Percentiles rank a stretch among this genome's conserved stretches.
Conservation (phyloP, 1,140 invertebrate species). For the Anastrepha obliqua region DNA sequence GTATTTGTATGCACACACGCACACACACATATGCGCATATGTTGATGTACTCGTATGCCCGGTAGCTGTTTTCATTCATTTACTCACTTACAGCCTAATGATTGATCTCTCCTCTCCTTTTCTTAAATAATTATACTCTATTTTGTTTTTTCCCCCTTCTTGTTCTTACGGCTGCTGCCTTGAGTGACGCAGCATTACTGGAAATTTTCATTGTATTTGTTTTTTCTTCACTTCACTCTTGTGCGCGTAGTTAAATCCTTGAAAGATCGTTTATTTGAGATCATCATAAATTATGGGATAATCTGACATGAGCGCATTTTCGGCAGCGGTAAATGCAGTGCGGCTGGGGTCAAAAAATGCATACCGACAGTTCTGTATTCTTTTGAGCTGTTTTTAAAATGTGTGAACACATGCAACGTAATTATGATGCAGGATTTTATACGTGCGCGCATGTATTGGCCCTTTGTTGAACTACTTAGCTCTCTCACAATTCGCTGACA, state of each 20-base stretch:
- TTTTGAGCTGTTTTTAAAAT: constrained; percentile 4
- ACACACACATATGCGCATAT: too few relatives aligned
- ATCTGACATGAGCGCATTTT: constrained; percentile 48
- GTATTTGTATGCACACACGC: too few relatives aligned
- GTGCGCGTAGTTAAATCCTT: not conserved
- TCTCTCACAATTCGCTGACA: not conserved
- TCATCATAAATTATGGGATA: constrained; percentile 54
- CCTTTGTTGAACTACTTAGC: not conserved
- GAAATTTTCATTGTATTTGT: not conserved
- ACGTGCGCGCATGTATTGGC: not conserved
- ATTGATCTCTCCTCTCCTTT: constrained; percentile 16
- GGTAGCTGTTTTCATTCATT: constrained; percentile 40
- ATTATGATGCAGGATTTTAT: not conserved
- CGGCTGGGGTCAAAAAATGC: not conserved
- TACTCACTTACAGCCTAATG: constrained; percentile 16
- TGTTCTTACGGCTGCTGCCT: not conserved
- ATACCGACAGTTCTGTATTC: not conserved
- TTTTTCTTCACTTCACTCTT: too few relatives aligned
- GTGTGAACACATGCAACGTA: constrained; percentile 16
- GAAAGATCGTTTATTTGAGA: constrained; percentile 26
- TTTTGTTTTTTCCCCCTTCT: not conserved
- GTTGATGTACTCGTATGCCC: not conserved
- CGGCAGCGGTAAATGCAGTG: not conserved
- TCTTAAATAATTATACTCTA: not conserved
- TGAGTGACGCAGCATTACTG: not conserved